A percentile compares a stretch with the other conserved stretches of the same genome.
These are phyloP conservation scores for Nephrotoma flavescens DNA, from an alignment of 2,888 invertebrate species.

Conservation along the genomic window DNA sequence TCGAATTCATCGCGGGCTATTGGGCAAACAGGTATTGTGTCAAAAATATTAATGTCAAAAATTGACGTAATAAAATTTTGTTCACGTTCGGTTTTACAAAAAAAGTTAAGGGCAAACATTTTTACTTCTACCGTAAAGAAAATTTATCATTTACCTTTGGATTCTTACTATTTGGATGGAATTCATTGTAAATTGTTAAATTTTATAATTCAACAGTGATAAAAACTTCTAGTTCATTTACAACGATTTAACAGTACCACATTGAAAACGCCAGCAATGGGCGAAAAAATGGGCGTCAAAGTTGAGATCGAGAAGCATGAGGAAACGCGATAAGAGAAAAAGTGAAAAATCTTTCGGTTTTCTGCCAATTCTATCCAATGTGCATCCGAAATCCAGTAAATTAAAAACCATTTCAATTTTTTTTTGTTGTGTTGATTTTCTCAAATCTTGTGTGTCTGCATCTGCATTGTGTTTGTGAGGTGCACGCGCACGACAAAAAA, in stretches of 20 bases:
- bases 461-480: not conserved
- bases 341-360: not conserved
- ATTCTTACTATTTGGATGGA: slow-evolving; percentile 2
- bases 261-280: not conserved
- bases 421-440: not conserved
- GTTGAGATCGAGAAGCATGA: not conserved
- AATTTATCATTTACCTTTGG: slow-evolving; percentile 1
- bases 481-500: not conserved
- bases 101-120: not conserved
- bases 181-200: slow-evolving; percentile 3
- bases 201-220: not conserved
- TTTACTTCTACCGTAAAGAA: not conserved
- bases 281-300: not conserved
- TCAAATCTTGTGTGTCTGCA: not conserved
- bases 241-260: not conserved
- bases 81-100: not conserved
- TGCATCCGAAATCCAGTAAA: not conserved
- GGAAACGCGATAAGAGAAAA: not conserved
- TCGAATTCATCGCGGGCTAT: too few relatives aligned
- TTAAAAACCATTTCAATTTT: not conserved
- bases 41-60: not conserved
- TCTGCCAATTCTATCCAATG: slow-evolving; percentile 4
- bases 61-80: not conserved
- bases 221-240: not conserved
- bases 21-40: not conserved